Base-by-base conservation (phyloP, 1,140 invertebrate genomes). In the Lutraria rhynchaena region DNA sequence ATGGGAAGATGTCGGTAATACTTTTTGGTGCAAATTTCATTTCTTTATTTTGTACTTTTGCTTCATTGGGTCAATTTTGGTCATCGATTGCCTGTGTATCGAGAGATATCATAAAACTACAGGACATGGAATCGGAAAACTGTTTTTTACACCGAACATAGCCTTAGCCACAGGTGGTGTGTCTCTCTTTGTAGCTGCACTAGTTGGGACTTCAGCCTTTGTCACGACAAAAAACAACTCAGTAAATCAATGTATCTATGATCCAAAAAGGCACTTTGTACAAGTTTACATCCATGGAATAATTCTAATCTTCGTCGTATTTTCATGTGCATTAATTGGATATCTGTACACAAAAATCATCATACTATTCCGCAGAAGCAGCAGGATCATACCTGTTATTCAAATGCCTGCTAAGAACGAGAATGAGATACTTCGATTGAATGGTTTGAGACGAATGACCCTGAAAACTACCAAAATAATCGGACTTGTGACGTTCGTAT, bases 401-500 rank as follows among this genome's bases (percentile, higher is more conserved):
- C 7, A 27, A 29, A 27, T 29, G 31, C n/a, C n/a, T 11, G 5
- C 2, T 17, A 4, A 22, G 3, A 9, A 22, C 31, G 4, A 17
- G 3, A 27, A n/a, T 29, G 31, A 3, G 9, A 57, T 1, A 17
- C 4, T 17, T 58, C 3, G 11, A 4, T 27, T 58, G 13, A 3
- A 29, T 33, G 15, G 7, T 33, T 35, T 33, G 13, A 15, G 17
- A 2, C 13, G 27, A 3, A 60, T 17, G 15, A 33, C 57, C n/a
- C 29, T 33, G 15, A 60, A n/a, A 35, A 60, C 57, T 15, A 60
- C 57, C 15, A 60, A 60, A 19, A 35, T 60, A 60, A 60, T 60
- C 29, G 33, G 13, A 4, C 29, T 60, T 1, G 57, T 60, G 4
- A 60, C 57, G 22, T 13, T 35, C 15, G 57, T 60, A 4, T 60